These are phyloP conservation scores for Drosophila lacteicornis DNA, from an alignment of 1,140 invertebrate species.

Conservation along the genomic window DNA sequence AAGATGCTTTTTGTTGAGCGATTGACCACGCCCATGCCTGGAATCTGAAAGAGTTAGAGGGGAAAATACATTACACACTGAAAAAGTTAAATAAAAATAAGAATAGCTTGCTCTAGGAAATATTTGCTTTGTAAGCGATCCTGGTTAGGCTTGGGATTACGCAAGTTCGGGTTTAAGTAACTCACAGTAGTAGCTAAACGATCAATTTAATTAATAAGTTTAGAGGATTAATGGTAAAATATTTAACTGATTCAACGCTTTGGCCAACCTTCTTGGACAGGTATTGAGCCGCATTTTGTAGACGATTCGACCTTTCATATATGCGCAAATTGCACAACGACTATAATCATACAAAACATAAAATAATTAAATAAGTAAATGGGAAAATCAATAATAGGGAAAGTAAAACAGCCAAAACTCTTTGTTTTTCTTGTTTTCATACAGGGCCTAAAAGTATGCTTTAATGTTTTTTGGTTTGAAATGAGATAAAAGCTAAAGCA, in stretches of 20 bases:
- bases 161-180: slow-evolving; percentile 14
- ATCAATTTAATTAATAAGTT: slow-evolving; percentile 25
- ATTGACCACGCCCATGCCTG: slow-evolving; percentile 87
- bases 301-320: slow-evolving; percentile 71
- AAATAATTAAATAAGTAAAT: slow-evolving; percentile 37
- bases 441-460: slow-evolving; percentile 33
- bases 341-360: slow-evolving; percentile 65
- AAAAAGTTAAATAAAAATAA: neutral
- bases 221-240: slow-evolving; percentile 46
- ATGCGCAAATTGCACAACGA: slow-evolving; percentile 66
- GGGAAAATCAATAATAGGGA: neutral
- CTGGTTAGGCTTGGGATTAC: slow-evolving; percentile 33
- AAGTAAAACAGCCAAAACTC: neutral
- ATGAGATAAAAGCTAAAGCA: neutral
- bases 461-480: neutral
- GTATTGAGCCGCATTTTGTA: slow-evolving; percentile 76
- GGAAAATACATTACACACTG: neutral
- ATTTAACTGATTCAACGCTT: slow-evolving; percentile 56
- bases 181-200: slow-evolving; percentile 28
- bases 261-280: slow-evolving; percentile 80
- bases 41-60: slow-evolving; percentile 85
- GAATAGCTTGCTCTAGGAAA: slow-evolving; percentile 3
- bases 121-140: neutral
- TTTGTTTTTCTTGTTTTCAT: neutral
- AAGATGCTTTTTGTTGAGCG: slow-evolving; percentile 87